Base-by-base conservation (phyloP, 2,797 vertebrate genomes). In the Hemibagrus guttatus region DNA sequence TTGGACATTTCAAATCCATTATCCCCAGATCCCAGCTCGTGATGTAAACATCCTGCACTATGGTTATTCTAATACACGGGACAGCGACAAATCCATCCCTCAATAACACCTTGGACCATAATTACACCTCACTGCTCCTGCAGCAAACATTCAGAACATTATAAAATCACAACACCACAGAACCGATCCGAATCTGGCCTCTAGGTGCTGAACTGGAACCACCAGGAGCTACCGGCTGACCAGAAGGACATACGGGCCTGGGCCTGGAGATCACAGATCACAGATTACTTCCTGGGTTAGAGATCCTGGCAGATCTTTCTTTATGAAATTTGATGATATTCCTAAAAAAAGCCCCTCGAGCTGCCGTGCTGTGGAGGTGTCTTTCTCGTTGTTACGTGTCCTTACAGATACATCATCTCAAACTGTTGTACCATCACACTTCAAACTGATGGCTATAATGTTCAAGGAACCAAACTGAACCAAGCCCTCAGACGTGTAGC, bases 1-100 rank as follows among this genome's bases (percentile, higher is more conserved):
- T 54, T 83, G 81, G 81, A 69, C 49, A 68, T 31, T 83, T 83
- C 28, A 54, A 52, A 68, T 82, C 81, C 52, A 31, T 83, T 83
- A 68, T 54, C n/a, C 42, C 11, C 0, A 35, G 46, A 83, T 52
- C 63, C 28, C 79, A 49, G 79, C 26, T 49, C 14, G 39, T 46
- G 79, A 42, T 80, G 56, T 61, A 81, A 64, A 64, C 79, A 81
- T 46, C 61, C 79, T 17, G 59, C 63, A 83, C 64, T 46, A 9
- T 35, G 17, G 81, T 69, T 54, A 83, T n/a, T 0, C 31, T 68
- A 64, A 81, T 46, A 39, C 64, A 81, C 5, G 14, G 23, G 79
- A 81, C 1, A 39, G 42, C 35, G 49, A 81, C 26, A 49, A 81
- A 64, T 81, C 59, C 59, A 49, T 64, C 39, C 59, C 59, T 81